A percentile compares a stretch with the other conserved stretches of the same genome.
These are phyloP conservation scores for Alexandromys oeconomus DNA, from an alignment of 2,797 vertebrate species.

Conservation along the genomic window DNA sequence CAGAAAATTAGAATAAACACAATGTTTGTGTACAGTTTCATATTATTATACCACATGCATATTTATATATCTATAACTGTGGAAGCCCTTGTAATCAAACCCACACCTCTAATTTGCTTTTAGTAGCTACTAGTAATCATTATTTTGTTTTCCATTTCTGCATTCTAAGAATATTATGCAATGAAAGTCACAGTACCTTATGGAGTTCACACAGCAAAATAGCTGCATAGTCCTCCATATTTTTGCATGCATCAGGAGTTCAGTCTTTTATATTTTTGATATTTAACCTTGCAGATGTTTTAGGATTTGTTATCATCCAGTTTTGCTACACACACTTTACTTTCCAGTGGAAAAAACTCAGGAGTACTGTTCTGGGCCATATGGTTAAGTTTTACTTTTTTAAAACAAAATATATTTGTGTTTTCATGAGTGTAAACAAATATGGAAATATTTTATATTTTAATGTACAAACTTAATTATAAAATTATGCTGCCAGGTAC, in stretches of 20 bases:
- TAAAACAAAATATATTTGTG: not conserved
- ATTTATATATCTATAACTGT: not conserved
- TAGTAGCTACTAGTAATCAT: not conserved
- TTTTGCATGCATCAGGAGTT: not conserved
- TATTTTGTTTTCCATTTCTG: not conserved
- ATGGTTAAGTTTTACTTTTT: not conserved
- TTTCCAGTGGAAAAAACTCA: not conserved
- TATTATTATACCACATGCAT: not conserved
- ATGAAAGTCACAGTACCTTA: not conserved
- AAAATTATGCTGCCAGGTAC: not conserved
- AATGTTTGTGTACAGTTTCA: not conserved
- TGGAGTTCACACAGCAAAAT: not conserved
- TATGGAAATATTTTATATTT: not conserved
- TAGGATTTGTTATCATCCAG: not conserved
- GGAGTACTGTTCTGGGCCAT: not conserved
- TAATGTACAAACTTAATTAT: not conserved
- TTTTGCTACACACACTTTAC: not conserved
- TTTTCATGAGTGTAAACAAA: not conserved
- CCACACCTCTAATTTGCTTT: not conserved
- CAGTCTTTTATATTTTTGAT: not conserved
- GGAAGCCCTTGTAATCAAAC: not conserved
- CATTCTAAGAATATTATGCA: not conserved
- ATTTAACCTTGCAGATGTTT: not conserved
- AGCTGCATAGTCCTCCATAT: not conserved
- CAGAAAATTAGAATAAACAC: not conserved